Percentiles rank a stretch among this genome's conserved stretches.
Conservation (phyloP, 2,113 vertebrate genomes). For the Larimichthys crocea region DNA sequence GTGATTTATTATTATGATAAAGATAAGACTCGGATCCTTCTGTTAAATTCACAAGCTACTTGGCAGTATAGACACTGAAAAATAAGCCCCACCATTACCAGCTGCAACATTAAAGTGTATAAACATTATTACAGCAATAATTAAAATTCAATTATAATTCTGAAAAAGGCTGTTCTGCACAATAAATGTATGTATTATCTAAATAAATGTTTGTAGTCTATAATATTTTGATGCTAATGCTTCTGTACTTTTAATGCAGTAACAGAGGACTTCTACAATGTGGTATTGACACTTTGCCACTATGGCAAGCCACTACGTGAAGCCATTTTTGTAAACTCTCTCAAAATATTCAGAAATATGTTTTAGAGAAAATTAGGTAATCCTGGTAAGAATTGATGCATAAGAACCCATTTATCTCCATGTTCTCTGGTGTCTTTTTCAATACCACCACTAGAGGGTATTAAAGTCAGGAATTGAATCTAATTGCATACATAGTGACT, state of each 20-base stretch:
- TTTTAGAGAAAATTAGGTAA: not conserved
- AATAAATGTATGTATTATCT: not conserved
- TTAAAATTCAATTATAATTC: not conserved
- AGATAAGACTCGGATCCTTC: too few relatives aligned
- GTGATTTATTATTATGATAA: not conserved
- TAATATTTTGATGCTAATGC: not conserved
- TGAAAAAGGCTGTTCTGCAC: not conserved
- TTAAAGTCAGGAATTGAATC: not conserved
- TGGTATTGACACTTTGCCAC: not conserved
- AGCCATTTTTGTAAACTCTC: not conserved
- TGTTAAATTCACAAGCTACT: too few relatives aligned
- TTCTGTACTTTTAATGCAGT: not conserved
- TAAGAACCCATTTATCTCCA: not conserved
- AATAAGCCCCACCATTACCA: not conserved
- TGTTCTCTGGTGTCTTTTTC: not conserved
- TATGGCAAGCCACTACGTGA: not conserved
- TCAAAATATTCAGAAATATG: too few relatives aligned
- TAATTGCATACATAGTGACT: not conserved
- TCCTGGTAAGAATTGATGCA: not conserved
- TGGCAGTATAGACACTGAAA: too few relatives aligned
- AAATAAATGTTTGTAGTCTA: not conserved
- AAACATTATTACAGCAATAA: not conserved
- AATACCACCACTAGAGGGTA: not conserved
- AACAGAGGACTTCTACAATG: not conserved
- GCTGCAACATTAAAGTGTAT: not conserved